These are phyloP conservation scores for Andrena praecox DNA, from an alignment of 2,888 invertebrate genomes.

Conservation along the genomic window DNA sequence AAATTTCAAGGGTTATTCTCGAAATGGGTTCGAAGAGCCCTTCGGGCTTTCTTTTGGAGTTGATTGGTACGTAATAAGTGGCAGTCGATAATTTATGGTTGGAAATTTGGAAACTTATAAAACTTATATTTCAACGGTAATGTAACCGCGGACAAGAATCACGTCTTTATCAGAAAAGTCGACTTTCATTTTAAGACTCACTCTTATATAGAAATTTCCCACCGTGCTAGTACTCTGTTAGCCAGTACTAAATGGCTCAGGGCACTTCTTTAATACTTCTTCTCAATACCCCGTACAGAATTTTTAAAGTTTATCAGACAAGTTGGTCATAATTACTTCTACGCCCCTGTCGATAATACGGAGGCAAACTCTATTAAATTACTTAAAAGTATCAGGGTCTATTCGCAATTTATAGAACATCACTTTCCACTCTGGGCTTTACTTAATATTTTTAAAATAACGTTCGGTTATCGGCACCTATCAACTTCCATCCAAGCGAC, in stretches of 20 bases:
- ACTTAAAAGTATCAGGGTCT: conserved; percentile 10
- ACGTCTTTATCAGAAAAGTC: too few relatives aligned
- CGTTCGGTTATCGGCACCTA: conserved; percentile 20
- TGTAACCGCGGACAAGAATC: too few relatives aligned
- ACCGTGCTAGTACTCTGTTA: background rate
- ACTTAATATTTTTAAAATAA: conserved; percentile 28
- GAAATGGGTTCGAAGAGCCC: background rate
- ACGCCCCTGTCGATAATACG: conserved; percentile 28
- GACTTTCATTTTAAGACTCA: too few relatives aligned
- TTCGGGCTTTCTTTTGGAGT: background rate
- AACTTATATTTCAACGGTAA: too few relatives aligned
- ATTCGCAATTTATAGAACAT: conserved; percentile 45
- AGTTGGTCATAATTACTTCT: conserved; percentile 23
- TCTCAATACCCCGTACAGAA: background rate
- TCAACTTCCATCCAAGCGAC: conserved; percentile 16
- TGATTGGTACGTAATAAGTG: conserved; percentile 32
- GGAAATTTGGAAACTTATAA: too few relatives aligned
- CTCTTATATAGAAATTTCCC: background rate
- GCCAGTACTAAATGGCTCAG: background rate
- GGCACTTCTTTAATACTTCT: background rate
- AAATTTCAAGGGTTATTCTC: background rate
- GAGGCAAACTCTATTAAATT: background rate
- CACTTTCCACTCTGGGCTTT: conserved; percentile 30
- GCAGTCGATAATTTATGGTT: conserved; percentile 3
- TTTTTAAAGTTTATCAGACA: background rate